Conservation (phyloP, 2,113 vertebrate genomes). For the Anoura caudifer region DNA sequence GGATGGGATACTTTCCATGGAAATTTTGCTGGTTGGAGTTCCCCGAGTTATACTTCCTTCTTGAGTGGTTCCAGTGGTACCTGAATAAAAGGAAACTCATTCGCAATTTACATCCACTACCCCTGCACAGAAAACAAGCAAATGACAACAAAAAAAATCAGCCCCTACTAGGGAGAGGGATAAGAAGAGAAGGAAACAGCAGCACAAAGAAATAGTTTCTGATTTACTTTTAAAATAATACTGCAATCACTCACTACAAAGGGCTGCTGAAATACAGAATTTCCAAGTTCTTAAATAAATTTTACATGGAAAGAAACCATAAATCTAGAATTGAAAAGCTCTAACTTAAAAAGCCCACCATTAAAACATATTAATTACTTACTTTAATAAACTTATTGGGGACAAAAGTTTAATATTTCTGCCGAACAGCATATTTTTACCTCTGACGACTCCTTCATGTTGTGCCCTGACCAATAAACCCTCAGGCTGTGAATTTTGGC, state of each 20-base stretch:
- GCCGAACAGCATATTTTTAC: conserved; percentile 71
- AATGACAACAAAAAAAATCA: not conserved
- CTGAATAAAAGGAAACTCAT: conserved; percentile 74
- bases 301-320: not conserved
- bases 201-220: not conserved
- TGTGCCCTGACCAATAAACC: conserved; percentile 89
- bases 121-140: not conserved
- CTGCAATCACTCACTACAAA: not conserved
- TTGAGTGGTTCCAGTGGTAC: conserved; percentile 86
- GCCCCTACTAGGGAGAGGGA: not conserved
- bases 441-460: conserved; percentile 91
- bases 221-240: not conserved
- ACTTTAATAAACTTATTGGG: not conserved
- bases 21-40: conserved; percentile 87
- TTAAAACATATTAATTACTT: not conserved
- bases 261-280: not conserved
- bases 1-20: conserved; percentile 86
- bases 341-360: not conserved
- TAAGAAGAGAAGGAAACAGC: not conserved
- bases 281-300: conserved; percentile 9
- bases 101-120: not conserved
- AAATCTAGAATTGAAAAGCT: conserved; percentile 27
- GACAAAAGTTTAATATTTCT: not conserved
- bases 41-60: conserved; percentile 91
- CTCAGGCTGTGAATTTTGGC: conserved; percentile 87